These are phyloP conservation scores for Eucera pruinosa DNA, from an alignment of 2,888 invertebrate species.

Conservation along the genomic window DNA sequence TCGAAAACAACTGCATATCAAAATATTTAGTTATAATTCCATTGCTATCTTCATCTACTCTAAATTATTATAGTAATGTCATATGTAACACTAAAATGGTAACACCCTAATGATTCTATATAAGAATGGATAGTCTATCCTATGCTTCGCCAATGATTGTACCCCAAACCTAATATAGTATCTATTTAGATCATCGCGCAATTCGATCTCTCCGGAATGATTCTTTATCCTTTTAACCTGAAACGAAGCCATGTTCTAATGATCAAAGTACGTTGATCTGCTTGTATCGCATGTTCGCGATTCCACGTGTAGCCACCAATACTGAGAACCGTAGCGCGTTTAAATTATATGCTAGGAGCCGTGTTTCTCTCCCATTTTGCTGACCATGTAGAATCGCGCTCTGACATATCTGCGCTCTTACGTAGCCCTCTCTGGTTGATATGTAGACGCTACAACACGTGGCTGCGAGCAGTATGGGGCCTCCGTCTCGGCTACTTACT, in stretches of 20 bases:
- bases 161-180: no score
- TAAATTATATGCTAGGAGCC: constrained; percentile 58
- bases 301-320: constrained; percentile 50
- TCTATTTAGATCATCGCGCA: no score
- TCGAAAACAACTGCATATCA: no score
- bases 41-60: no score
- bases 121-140: no score
- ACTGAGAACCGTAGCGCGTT: constrained; percentile 63
- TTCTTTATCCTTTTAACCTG: neutral
- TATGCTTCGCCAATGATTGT: no score
- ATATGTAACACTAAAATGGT: no score
- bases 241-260: neutral
- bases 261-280: constrained; percentile 16
- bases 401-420: constrained; percentile 46
- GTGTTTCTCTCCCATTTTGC: constrained; percentile 64
- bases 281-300: constrained; percentile 6
- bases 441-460: constrained; percentile 67
- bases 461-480: constrained; percentile 17
- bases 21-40: no score
- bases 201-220: neutral
- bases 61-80: no score
- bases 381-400: constrained; percentile 57
- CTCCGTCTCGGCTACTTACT: constrained; percentile 46
- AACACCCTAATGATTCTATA: no score
- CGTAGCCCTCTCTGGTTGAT: constrained; percentile 35